A percentile compares a stretch with the other conserved stretches of the same genome.
These are phyloP conservation scores for Spodoptera litura DNA, from an alignment of 1,140 invertebrate species.

Conservation along the genomic window DNA sequence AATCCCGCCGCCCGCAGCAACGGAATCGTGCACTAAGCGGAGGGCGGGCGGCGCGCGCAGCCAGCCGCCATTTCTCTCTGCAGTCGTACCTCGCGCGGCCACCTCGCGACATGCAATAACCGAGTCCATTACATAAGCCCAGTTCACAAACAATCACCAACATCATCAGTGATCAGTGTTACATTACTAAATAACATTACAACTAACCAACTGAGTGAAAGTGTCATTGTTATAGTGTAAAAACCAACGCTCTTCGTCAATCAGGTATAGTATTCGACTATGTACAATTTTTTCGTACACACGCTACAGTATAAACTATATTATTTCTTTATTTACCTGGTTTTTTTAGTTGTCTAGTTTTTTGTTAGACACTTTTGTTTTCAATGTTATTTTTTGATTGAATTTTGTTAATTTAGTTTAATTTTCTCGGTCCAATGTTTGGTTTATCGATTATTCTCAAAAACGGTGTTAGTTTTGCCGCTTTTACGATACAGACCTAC, in stretches of 20 bases:
- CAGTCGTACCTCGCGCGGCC: conserved; percentile 74
- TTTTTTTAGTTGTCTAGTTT: neutral
- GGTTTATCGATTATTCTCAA: conserved; percentile 42
- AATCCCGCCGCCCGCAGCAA: conserved; percentile 7
- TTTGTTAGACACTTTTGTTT: neutral
- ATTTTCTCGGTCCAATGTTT: conserved; percentile 25
- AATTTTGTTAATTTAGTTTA: neutral
- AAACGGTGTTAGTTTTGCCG: conserved; percentile 32
- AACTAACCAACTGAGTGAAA: neutral
- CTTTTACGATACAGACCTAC: conserved; percentile 1
- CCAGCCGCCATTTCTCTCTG: conserved; percentile 79
- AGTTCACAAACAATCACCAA: conserved; percentile 58
- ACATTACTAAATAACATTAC: conserved; percentile 26
- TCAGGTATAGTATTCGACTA: conserved; percentile 9
- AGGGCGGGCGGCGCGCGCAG: conserved; percentile 82
- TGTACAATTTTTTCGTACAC: conserved; percentile 21
- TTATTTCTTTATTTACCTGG: conserved; percentile 20
- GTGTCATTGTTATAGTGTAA: neutral
- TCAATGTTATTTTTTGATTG: neutral
- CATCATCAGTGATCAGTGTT: conserved; percentile 40
- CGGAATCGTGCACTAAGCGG: conserved; percentile 57
- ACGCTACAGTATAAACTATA: conserved; percentile 21
- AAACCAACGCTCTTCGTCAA: neutral
- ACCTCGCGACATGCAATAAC: conserved; percentile 74
- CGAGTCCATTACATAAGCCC: conserved; percentile 76